Conservation (phyloP, 2,113 vertebrate genomes). For the Aptenodytes patagonicus region DNA sequence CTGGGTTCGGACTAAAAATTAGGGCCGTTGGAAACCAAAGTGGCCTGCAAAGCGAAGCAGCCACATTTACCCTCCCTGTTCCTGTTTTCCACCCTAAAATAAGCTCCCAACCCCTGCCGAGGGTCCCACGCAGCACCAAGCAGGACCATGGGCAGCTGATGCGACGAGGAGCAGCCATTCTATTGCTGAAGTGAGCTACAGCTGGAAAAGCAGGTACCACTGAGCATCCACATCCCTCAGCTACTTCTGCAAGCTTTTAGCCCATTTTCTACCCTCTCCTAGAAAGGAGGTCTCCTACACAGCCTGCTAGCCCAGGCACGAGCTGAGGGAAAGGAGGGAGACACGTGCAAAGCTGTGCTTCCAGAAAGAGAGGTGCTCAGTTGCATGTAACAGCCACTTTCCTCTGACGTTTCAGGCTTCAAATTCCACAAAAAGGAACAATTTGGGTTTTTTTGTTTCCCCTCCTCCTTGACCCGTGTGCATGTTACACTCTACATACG, state of each 20-base stretch:
- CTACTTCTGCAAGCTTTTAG: background rate
- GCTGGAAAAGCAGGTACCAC: background rate
- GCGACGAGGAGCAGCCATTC: background rate
- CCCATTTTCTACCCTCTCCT: background rate
- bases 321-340: background rate
- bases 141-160: background rate
- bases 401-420: background rate
- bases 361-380: background rate
- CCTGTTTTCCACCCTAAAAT: background rate
- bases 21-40: background rate
- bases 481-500: rapidly evolving
- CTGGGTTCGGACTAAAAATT: background rate
- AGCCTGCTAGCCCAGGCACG: background rate
- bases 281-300: background rate
- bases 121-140: background rate
- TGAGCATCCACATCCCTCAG: no score
- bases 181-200: background rate
- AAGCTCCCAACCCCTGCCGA: background rate
- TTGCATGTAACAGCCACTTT: background rate
- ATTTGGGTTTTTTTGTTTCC: no score
- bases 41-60: background rate
- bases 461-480: background rate
- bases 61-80: no score
- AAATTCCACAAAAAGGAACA: background rate
- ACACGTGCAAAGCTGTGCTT: background rate